phyloP scores from a whole-genome alignment of 64 coral and sea anemone species.

The Dendronephthya gigantea region DNA sequence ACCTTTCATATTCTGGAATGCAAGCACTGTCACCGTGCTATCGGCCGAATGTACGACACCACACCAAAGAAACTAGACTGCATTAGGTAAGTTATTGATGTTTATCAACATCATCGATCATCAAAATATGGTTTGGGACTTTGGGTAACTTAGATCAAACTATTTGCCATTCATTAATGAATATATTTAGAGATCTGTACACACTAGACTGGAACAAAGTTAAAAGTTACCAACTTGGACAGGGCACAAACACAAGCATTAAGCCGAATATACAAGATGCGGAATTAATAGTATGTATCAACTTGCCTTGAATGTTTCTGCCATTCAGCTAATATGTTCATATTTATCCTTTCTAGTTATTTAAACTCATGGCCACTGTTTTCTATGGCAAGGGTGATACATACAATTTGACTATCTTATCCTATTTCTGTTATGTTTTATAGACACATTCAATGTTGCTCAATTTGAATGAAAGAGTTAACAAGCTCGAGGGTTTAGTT shows the following conservation, averaged over 20 bases:
- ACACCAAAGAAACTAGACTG: constrained; percentile 40
- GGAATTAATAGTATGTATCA: neutral
- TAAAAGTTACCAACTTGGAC: neutral
- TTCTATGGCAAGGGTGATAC: too few relatives aligned
- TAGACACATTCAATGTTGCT: constrained; percentile 1
- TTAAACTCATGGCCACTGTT: too few relatives aligned
- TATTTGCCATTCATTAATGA: too few relatives aligned
- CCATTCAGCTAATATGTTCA: neutral
- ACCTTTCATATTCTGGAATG: constrained; percentile 37
- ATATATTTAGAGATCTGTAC: neutral
- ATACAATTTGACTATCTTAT: neutral
- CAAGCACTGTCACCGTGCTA: neutral
- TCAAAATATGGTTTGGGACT: too few relatives aligned
- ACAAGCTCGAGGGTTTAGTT: neutral
- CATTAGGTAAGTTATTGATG: neutral
- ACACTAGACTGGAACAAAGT: neutral
- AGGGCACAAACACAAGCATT: neutral
- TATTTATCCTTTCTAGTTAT: neutral
- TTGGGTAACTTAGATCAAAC: too few relatives aligned
- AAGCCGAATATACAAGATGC: neutral
- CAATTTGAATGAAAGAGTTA: neutral
- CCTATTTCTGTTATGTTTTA: neutral
- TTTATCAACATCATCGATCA: neutral
- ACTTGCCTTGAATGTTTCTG: neutral
- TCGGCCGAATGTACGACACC: constrained; percentile 49